A percentile compares a stretch with the other conserved stretches of the same genome.
phyloP scores from a whole-genome alignment of 2,888 invertebrate genomes.

The Macrostomum cliftonense region DNA sequence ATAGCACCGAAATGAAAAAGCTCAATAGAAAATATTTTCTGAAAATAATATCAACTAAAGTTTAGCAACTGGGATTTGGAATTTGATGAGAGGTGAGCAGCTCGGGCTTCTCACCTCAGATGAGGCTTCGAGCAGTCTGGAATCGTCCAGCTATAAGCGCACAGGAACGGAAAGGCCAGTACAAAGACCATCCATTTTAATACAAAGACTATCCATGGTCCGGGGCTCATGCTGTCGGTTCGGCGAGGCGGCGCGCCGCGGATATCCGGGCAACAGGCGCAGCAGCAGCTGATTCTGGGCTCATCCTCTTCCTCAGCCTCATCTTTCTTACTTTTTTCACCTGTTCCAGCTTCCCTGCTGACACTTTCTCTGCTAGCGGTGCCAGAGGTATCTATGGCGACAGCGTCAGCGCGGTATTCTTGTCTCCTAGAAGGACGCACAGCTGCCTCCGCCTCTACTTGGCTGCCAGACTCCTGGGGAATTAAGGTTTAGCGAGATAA shows the following conservation, averaged over 20 bases:
- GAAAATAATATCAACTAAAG: too few species aligned
- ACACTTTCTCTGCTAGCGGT: background rate
- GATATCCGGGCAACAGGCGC: conserved; percentile 4
- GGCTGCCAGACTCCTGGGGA: too few species aligned
- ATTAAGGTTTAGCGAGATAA: too few species aligned
- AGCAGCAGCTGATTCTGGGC: conserved; percentile 7
- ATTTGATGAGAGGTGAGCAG: too few species aligned
- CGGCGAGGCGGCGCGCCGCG: conserved; percentile 5
- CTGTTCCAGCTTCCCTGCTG: background rate
- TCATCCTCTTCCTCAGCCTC: conserved; percentile 4
- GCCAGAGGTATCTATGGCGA: too few species aligned
- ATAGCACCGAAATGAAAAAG: conserved; percentile 5
- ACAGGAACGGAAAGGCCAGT: conserved; percentile 7
- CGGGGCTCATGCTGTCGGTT: too few species aligned
- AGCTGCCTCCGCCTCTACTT: too few species aligned
- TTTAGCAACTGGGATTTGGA: too few species aligned
- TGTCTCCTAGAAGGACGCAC: too few species aligned
- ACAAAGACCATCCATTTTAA: conserved; percentile 7
- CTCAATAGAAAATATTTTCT: conserved; percentile 7
- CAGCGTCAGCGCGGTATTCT: too few species aligned
- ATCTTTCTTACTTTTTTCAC: conserved; percentile 1
- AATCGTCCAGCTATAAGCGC: conserved; percentile 6
- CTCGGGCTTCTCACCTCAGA: conserved; percentile 1
- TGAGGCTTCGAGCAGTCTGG: conserved; percentile 8
- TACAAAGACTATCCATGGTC: too few species aligned